Evolutionary conservation across 2,797 vertebrate genomes (phyloP).

Genomic region (Lepilemur septentrionalis): DNA sequence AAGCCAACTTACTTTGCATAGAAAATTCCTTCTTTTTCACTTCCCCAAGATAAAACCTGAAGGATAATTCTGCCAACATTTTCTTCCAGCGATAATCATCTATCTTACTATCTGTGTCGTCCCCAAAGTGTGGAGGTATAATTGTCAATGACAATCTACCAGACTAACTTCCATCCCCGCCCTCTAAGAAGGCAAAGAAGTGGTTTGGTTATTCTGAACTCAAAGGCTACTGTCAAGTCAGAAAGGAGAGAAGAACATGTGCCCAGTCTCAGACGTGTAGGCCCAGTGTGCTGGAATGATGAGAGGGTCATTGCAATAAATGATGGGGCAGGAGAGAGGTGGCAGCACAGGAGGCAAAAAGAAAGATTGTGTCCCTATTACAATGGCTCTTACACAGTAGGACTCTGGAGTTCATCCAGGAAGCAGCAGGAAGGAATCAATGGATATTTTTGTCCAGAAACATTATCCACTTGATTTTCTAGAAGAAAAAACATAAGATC

Average conservation of each 20-base stretch:
- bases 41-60: neutral
- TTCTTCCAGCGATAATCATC: neutral
- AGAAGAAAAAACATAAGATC: neutral
- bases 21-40: constrained; percentile 1
- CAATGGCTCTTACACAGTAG: neutral
- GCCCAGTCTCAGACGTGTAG: fast-evolving
- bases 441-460: neutral
- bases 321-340: neutral
- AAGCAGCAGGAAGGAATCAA: neutral
- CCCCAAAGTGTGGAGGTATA: neutral
- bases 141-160: neutral
- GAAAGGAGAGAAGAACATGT: neutral
- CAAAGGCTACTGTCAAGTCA: neutral
- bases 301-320: fast-evolving
- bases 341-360: neutral
- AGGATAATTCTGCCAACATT: neutral
- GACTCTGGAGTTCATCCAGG: neutral
- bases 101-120: neutral
- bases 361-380: neutral
- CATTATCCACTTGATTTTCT: neutral
- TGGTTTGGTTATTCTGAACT: neutral
- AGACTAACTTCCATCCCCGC: neutral
- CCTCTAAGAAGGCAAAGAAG: neutral
- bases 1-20: neutral
- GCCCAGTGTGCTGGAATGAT: neutral